phyloP scores from a whole-genome alignment of 2,888 invertebrate genomes.

The Parnassius mnemosyne region DNA sequence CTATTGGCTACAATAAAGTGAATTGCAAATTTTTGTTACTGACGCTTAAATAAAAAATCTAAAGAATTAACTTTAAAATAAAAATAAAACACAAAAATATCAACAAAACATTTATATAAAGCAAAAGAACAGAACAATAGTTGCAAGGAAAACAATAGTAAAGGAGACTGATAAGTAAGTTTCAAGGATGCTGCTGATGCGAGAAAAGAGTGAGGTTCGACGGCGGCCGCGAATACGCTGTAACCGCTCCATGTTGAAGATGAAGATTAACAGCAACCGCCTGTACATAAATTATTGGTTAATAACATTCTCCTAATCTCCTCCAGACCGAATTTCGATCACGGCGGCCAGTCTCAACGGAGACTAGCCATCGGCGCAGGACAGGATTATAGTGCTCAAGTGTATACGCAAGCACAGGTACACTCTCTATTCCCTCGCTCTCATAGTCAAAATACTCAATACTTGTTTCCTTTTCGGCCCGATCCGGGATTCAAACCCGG shows the following conservation, averaged over 20 bases:
- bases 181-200: slow-evolving; percentile 52
- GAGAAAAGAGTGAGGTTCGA: slow-evolving; percentile 41
- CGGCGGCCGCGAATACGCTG: slow-evolving; percentile 31
- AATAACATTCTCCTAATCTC: neutral
- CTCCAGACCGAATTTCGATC: too few species aligned
- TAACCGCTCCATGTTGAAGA: slow-evolving; percentile 42
- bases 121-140: slow-evolving; percentile 63
- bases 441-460: too few species aligned
- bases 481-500: too few species aligned
- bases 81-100: slow-evolving; percentile 14
- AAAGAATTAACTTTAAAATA: neutral
- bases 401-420: too few species aligned
- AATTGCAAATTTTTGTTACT: too few species aligned
- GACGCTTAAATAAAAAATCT: too few species aligned
- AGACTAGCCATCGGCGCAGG: too few species aligned
- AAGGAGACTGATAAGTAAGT: slow-evolving; percentile 64
- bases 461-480: too few species aligned
- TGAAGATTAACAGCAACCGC: slow-evolving; percentile 62
- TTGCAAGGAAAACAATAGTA: slow-evolving; percentile 55
- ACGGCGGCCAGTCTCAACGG: too few species aligned
- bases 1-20: too few species aligned
- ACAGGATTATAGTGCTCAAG: too few species aligned
- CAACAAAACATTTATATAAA: slow-evolving; percentile 49
- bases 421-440: too few species aligned
- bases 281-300: slow-evolving; percentile 38